Base-by-base conservation (phyloP, 1,140 invertebrate species). In the Diorhabda sublineata region DNA sequence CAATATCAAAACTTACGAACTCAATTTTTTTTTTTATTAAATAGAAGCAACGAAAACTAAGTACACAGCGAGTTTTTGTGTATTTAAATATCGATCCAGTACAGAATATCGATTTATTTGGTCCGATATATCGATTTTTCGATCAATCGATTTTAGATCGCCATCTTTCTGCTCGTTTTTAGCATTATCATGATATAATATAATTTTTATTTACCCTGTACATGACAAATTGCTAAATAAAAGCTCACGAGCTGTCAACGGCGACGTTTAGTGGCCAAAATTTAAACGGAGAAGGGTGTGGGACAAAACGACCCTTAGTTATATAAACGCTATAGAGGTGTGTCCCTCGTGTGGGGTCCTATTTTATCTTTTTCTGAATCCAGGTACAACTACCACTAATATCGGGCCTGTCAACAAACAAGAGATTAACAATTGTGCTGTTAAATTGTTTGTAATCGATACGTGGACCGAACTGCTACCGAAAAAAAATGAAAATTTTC, bases 361-460 rank as follows among this genome's bases (percentile, higher is more conserved):
- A 8, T 52, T 52, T 52, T n/a, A 8, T 6, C 47, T 3, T 26
- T 26, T 52, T 52, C 47, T 52, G 47, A 8, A 4, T 57, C 67
- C 74, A 75, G 74, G 71, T 77, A 77, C 47, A 6, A 52, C 47
- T 52, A 52, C 47, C 47, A 52, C 47, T 52, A 52, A 52, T 52
- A 52, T 52, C 58, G 67, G 70, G 58, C 72, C 76, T 77, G 75
- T 79, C 73, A 73, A 77, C 75, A 79, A 77, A 79, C 75, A 79
- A 67, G 69, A 70, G 78, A 79, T 79, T 79, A 79, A 63, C 78
- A 76, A 79, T 79, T 79, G 78, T 79, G 68, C 67, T 70, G 68
- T 75, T 79, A 79, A 79, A 77, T 76, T 78, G 78, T 74, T 73
- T 78, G 78, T 79, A 79, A 79, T 79, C 73, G 78, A 79, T 79